Base-by-base conservation (phyloP, 2,888 invertebrate species). In the Gymnoscelis rufifasciata region DNA sequence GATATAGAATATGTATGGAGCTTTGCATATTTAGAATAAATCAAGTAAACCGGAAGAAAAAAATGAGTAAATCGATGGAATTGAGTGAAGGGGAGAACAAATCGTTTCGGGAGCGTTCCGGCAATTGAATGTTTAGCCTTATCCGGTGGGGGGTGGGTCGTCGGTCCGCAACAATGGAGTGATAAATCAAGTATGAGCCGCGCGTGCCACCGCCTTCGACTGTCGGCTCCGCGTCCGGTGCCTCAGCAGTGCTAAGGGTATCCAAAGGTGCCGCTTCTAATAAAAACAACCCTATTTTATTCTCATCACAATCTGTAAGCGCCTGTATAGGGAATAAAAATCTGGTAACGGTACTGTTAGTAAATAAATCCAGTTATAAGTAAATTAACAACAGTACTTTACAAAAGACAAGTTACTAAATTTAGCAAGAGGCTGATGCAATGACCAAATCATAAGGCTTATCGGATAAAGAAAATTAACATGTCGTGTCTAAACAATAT, bases 171-270 rank as follows among this genome's bases (percentile, higher is more conserved):
- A 87, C 86, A 87, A 87, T 87, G 80, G 83, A 83, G 80, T 80
- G 80, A 86, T 87, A 87, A 87, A 87, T 87, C 87, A 86, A 78
- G 87, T 82, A 83, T 84, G 86, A 78, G 75, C 65, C 74, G 80
- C 86, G 83, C 82, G 83, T 84, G 83, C 83, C 76, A 64, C 58
- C 64, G 63, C 60, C 61, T 54, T 50, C 58, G 55, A 40, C 53
- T 47, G 63, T 53, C 59, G 56, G 66, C 68, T 57, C 47, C 56
- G 66, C 72, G 71, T 77, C 74, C 74, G 74, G 68, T 62, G 60
- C 62, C 62, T 61, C 62, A 43, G 48, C n/a, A n/a, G n/a, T 56
- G 49, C 40, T 70, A 71, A 71, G 66, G 60, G 71, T 69, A 69
- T 67, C 71, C 77, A 83, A 84, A 84, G 77, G 71, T 64, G 68